Base-by-base conservation (phyloP, 1,140 invertebrate species). In the Drosophila elegans region DNA sequence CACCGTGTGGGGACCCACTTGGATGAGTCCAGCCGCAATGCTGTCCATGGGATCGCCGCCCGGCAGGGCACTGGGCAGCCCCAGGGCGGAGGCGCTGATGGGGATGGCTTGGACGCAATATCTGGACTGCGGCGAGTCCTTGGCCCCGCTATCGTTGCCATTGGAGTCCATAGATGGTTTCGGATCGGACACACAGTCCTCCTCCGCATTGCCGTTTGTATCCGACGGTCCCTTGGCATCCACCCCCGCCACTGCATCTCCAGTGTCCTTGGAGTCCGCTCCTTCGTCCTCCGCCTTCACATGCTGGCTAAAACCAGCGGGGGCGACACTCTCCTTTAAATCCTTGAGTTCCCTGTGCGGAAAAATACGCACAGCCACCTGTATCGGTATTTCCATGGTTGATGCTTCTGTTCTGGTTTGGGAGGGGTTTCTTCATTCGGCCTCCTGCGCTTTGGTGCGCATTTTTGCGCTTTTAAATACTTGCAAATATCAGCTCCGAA, bases 51-150 rank as follows among this genome's bases (percentile, higher is more conserved):
- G 59, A 41, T 61, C 76, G 27, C 75, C 85, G 4, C 85, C 85
- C 5, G 84, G 84, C 21, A 90, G 25, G 1, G 85, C 84, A 13
- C 84, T 90, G 10, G 84, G 85, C 21, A 93, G 92, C 0, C 93
- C 90, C 64, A 93, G 73, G 7, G 91, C 91, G 53, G 94, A 93
- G 3, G 93, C 93, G 25, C 93, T 93, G 2, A 93, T 91, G 48
- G 95, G 94, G 57, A 95, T 92, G 29, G 94, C 94, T 90, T 94
- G 93, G 77, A 95, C 94, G 54, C 95, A 94, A 68, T 94, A 94
- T 81, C 93, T 12, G 5, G 61, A 12, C 11, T 44, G 60, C 7
- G 13, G 51, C n/a, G 29, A 32, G 16, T 60, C 39, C 10, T 29
- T 42, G 10, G 29, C 13, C 11, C 45, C 39, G 7, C 21, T 39